Conservation (phyloP, 2,113 vertebrate genomes). For the Nansenia antarctica region DNA sequence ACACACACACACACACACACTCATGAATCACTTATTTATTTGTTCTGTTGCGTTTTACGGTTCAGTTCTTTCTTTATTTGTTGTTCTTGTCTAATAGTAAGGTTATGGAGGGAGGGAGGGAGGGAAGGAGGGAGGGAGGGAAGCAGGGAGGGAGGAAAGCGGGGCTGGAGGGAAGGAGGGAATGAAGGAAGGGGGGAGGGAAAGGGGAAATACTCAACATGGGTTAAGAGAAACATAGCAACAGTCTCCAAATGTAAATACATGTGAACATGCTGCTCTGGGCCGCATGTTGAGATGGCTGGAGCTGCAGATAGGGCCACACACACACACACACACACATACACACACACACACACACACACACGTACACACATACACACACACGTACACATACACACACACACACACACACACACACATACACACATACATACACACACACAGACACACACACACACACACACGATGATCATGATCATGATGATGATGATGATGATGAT, state of each 20-base stretch:
- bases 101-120: background rate
- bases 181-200: background rate
- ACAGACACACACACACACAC: conserved; percentile 5
- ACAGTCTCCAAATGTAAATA: background rate
- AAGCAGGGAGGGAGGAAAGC: too few species aligned
- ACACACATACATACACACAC: too few species aligned
- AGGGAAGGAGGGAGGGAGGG: too few species aligned
- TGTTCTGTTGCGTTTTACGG: too few species aligned
- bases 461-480: background rate
- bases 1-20: conserved; percentile 14
- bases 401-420: too few species aligned
- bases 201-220: background rate
- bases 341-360: too few species aligned
- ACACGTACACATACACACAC: too few species aligned
- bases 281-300: too few species aligned
- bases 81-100: background rate
- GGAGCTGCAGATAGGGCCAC: background rate
- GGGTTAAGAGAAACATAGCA: background rate
- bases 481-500: background rate
- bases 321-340: conserved; percentile 12
- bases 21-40: conserved; percentile 49
- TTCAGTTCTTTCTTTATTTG: too few species aligned
- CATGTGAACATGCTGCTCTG: background rate
- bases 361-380: too few species aligned
- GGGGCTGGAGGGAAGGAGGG: too few species aligned